Conservation (phyloP, 2,888 invertebrate genomes). For the Hedya salicella region DNA sequence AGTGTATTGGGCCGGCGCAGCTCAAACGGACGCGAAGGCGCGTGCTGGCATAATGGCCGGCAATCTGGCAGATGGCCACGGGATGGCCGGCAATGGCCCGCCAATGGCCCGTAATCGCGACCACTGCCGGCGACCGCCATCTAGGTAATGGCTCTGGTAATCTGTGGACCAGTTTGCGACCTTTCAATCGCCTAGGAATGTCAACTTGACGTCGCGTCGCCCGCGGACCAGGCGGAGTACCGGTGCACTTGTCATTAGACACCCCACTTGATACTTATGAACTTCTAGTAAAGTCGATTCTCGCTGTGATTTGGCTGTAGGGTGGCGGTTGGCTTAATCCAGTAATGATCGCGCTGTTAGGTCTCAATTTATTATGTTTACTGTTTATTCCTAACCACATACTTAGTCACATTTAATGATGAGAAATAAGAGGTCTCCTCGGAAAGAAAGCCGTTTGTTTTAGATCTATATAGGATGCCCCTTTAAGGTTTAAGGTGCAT, state of each 20-base stretch:
- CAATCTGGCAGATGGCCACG: conserved; percentile 66
- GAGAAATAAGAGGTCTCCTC: conserved; percentile 15
- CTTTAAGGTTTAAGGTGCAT: neutral
- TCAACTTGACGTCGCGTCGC: conserved; percentile 56
- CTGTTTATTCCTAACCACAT: conserved; percentile 54
- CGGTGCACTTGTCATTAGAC: conserved; percentile 52
- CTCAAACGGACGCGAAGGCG: conserved; percentile 54
- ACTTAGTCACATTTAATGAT: conserved; percentile 30
- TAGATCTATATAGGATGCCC: neutral
- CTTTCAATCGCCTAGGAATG: conserved; percentile 63
- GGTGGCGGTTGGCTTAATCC: conserved; percentile 49
- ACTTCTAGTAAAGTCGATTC: conserved; percentile 48
- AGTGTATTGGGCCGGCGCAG: conserved; percentile 44
- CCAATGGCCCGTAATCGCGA: conserved; percentile 63
- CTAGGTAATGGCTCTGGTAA: conserved; percentile 61
- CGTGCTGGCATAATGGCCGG: conserved; percentile 67
- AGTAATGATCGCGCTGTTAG: conserved; percentile 64
- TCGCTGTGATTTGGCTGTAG: conserved; percentile 50
- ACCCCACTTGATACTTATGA: conserved; percentile 43
- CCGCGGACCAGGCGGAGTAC: conserved; percentile 65
- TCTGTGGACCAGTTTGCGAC: conserved; percentile 62
- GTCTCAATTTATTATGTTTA: conserved; percentile 62
- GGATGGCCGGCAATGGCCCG: conserved; percentile 43
- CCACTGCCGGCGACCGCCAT: conserved; percentile 62
- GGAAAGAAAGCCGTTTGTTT: neutral